Conservation (phyloP, 2,888 invertebrate species). For the Acleris literana region DNA sequence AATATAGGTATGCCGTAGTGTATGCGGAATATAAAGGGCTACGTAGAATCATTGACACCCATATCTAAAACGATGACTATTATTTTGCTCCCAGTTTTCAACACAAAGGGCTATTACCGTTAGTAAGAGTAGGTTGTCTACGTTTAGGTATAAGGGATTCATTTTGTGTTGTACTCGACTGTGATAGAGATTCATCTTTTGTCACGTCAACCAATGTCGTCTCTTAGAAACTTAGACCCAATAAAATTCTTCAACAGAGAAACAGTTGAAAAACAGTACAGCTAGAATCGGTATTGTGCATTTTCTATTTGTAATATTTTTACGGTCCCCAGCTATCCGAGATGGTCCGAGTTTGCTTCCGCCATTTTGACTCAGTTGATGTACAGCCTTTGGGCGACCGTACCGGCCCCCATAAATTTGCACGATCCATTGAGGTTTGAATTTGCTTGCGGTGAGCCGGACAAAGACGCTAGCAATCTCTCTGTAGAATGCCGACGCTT, state of each 20-base stretch:
- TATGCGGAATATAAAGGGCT: slow-evolving; percentile 25
- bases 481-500: slow-evolving; percentile 47
- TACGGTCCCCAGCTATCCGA: slow-evolving; percentile 27
- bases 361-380: slow-evolving; percentile 45
- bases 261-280: slow-evolving; percentile 22
- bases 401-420: slow-evolving; percentile 55
- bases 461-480: slow-evolving; percentile 48
- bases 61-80: slow-evolving; percentile 32
- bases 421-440: slow-evolving; percentile 54
- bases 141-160: neutral
- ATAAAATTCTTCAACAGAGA: neutral
- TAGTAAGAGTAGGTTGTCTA: slow-evolving; percentile 1
- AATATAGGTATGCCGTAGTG: slow-evolving; percentile 42
- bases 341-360: slow-evolving; percentile 39
- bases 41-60: slow-evolving; percentile 30
- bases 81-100: slow-evolving; percentile 16
- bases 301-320: slow-evolving; percentile 34
- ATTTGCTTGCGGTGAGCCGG: slow-evolving; percentile 52
- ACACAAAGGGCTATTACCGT: slow-evolving; percentile 9
- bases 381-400: slow-evolving; percentile 37
- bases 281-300: slow-evolving; percentile 29
- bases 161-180: neutral
- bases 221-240: too few species aligned
- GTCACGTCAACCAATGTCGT: too few species aligned
- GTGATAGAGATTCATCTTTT: neutral